phyloP scores from a whole-genome alignment of 2,797 vertebrate species.

The Apodemus agrarius region DNA sequence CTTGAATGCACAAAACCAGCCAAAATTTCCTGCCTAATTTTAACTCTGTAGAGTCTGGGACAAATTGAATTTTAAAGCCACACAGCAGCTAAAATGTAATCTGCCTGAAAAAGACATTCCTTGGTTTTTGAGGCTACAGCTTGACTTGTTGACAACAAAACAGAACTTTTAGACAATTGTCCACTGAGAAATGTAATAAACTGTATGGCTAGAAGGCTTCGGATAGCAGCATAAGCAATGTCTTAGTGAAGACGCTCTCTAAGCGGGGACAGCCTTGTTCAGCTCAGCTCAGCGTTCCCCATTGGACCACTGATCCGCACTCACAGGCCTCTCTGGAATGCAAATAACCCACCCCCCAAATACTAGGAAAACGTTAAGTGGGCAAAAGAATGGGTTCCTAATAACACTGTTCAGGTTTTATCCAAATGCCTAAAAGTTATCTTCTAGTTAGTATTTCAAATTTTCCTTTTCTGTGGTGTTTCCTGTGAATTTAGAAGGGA shows the following conservation, averaged over 20 bases:
- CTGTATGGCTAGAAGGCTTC: neutral
- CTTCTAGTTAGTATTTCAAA: neutral
- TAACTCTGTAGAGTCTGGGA: slow-evolving; percentile 49
- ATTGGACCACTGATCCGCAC: neutral
- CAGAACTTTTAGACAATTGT: neutral
- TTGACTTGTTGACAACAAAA: slow-evolving; percentile 18
- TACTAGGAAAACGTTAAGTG: neutral
- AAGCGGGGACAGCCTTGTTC: neutral
- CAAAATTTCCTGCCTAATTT: slow-evolving; percentile 76
- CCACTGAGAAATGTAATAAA: slow-evolving; percentile 22
- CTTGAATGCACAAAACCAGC: slow-evolving; percentile 61
- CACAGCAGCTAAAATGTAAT: neutral
- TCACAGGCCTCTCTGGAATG: neutral
- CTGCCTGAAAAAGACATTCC: neutral
- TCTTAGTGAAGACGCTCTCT: neutral
- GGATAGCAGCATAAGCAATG: neutral
- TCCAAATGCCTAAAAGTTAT: slow-evolving; percentile 58
- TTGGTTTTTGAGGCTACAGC: slow-evolving; percentile 10
- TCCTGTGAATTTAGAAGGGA: neutral
- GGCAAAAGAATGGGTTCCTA: neutral
- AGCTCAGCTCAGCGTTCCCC: neutral
- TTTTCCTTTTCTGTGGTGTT: neutral
- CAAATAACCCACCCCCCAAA: neutral
- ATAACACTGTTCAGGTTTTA: neutral
- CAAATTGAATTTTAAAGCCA: slow-evolving; percentile 40